Conservation (phyloP, 2,113 vertebrate genomes). For the Suncus etruscus region DNA sequence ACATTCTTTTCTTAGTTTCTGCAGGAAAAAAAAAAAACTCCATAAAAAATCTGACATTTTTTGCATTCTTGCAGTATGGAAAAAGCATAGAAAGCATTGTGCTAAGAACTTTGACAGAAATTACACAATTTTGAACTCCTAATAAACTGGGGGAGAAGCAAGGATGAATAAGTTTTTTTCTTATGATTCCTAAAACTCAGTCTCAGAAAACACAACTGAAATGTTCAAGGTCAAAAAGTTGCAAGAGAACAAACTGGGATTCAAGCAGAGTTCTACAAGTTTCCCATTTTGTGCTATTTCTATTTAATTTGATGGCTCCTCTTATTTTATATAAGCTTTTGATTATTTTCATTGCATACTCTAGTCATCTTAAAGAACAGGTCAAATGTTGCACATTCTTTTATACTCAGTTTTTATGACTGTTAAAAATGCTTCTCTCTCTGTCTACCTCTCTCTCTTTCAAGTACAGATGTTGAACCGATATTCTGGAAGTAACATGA, state of each 20-base stretch:
- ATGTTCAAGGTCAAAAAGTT: conserved; percentile 49
- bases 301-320: background rate
- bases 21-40: background rate
- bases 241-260: conserved; percentile 41
- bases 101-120: conserved; percentile 27
- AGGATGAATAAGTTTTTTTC: conserved; percentile 48
- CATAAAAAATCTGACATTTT: background rate
- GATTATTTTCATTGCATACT: conserved; percentile 61
- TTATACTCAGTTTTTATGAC: conserved; percentile 61
- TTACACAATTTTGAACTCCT: background rate
- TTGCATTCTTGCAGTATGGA: conserved; percentile 31
- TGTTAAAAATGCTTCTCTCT: conserved; percentile 35
- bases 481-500: conserved; percentile 53
- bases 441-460: background rate
- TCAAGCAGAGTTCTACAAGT: conserved; percentile 42
- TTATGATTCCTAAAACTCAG: conserved; percentile 52
- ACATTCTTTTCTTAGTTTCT: conserved; percentile 40
- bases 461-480: conserved; percentile 51
- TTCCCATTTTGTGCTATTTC: conserved; percentile 42
- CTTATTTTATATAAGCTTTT: conserved; percentile 24
- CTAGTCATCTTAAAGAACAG: conserved; percentile 51
- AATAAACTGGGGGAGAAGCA: background rate
- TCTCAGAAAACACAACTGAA: conserved; percentile 53
- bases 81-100: background rate
- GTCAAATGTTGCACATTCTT: conserved; percentile 62